These are phyloP conservation scores for Ophion ventricosus DNA, from an alignment of 2,888 invertebrate genomes.

Conservation along the genomic window DNA sequence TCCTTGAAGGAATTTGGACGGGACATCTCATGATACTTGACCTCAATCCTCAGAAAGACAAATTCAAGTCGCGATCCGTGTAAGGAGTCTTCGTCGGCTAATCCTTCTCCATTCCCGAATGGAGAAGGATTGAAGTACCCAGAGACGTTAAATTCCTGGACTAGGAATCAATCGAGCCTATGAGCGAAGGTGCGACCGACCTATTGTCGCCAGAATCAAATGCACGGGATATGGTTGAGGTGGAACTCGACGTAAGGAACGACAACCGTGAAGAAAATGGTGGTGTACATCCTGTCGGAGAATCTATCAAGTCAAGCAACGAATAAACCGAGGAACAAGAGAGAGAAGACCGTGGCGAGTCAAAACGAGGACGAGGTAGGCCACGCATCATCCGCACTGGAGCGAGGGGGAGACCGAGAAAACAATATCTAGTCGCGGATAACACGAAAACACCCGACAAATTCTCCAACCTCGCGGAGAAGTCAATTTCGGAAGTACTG, in stretches of 20 bases:
- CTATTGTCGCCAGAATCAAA: background rate
- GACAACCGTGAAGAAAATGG: background rate
- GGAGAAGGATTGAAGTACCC: background rate
- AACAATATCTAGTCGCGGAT: slow-evolving; percentile 25
- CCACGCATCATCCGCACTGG: slow-evolving; percentile 6
- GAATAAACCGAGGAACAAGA: background rate
- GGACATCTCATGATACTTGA: slow-evolving; percentile 1
- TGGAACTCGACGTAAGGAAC: background rate
- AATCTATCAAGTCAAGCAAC: background rate
- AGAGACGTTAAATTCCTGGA: background rate
- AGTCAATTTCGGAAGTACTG: slow-evolving; percentile 39
- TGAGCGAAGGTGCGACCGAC: background rate
- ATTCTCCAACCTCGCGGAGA: slow-evolving; percentile 15
- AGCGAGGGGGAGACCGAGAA: slow-evolving; percentile 41
- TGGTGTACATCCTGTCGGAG: too few relatives aligned
- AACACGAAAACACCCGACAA: background rate
- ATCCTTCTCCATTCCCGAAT: background rate
- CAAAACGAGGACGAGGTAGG: background rate
- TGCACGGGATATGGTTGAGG: background rate
- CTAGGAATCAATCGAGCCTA: background rate
- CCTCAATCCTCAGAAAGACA: background rate
- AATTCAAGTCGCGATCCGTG: background rate
- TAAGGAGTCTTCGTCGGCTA: background rate
- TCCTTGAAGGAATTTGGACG: background rate
- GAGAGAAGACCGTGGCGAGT: background rate